Base-by-base conservation (phyloP, 2,888 invertebrate genomes). In the Dioctria rufipes region DNA sequence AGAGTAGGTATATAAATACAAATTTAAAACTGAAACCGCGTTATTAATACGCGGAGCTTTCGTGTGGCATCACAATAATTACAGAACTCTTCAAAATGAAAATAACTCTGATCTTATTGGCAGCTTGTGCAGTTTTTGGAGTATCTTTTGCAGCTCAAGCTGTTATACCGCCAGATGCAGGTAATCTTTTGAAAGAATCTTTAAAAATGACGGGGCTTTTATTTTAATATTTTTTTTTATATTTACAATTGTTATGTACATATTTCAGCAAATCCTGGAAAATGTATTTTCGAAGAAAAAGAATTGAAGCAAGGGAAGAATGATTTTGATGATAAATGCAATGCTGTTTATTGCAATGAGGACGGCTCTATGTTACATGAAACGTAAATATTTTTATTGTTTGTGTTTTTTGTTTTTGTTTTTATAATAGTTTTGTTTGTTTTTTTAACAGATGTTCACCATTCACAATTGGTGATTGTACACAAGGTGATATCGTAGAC, bases 241-340 rank as follows among this genome's bases (percentile, higher is more conserved):
- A n/a, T n/a, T n/a, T n/a, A n/a, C n/a, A 11, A 54, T 11, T 11
- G 8, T 54, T 3, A n/a, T 54, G 54, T 11, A 11, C 11, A 9
- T 5, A 11, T 11, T 54, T 54, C 37, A 69, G 69, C 49, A 39
- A 69, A 69, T 51, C 39, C 69, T 11, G 73, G 73, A 58, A 73
- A 73, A 13, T 43, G 58, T 9, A 42, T 40, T 0, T 73, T 40
- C 13, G 58, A 58, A 4, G 73, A 58, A 11, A 60, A 73, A 60
- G 73, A 73, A 6, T 9, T 73, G 4, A 51, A 49, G 25, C 5
- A 13, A 58, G 73, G 73, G 3, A 42, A 60, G 42, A 73, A 73
- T 42, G 58, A 73, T 8, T 42, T 73, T 39, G 2, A 37, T 1
- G 42, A 58, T 25, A 1, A 0, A 3, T 73, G 73, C 13, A 13